Evolutionary conservation across 2,888 invertebrate species (phyloP).

Genomic region (Mythimna impura): DNA sequence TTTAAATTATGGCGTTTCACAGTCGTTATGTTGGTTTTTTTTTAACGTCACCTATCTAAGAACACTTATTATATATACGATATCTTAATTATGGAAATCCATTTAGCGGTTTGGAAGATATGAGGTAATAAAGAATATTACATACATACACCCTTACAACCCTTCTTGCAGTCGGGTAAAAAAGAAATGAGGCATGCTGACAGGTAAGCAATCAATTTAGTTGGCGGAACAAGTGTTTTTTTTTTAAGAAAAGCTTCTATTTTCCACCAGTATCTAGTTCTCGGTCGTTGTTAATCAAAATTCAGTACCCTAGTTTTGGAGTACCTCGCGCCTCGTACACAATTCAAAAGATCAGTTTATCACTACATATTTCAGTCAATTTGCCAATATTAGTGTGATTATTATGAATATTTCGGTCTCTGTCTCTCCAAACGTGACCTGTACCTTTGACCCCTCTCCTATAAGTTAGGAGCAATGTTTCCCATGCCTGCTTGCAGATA

Average conservation of each 20-base stretch:
- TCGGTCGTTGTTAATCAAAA: conserved; percentile 21
- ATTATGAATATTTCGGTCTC: not conserved
- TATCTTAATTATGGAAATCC: too few relatives aligned
- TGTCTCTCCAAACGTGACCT: conserved; percentile 9
- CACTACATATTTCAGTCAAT: not conserved
- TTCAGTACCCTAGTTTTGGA: conserved; percentile 21
- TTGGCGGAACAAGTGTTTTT: too few relatives aligned
- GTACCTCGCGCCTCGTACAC: conserved; percentile 13
- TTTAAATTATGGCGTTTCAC: too few relatives aligned
- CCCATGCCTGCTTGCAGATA: conserved; percentile 50
- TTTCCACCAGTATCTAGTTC: conserved; percentile 23
- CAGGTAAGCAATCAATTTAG: not conserved
- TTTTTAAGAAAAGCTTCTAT: not conserved
- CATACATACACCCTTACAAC: too few relatives aligned
- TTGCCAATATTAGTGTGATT: too few relatives aligned
- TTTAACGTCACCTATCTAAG: too few relatives aligned
- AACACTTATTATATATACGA: too few relatives aligned
- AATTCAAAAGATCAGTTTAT: conserved; percentile 28
- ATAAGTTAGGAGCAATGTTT: conserved; percentile 33
- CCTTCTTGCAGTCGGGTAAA: too few relatives aligned
- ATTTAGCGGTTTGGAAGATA: too few relatives aligned
- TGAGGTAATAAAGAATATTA: too few relatives aligned
- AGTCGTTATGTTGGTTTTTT: too few relatives aligned
- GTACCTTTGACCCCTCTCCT: conserved; percentile 26
- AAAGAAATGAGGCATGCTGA: too few relatives aligned